phyloP scores from a whole-genome alignment of 2,113 vertebrate species.

The Mesoclemmys tuberculata region DNA sequence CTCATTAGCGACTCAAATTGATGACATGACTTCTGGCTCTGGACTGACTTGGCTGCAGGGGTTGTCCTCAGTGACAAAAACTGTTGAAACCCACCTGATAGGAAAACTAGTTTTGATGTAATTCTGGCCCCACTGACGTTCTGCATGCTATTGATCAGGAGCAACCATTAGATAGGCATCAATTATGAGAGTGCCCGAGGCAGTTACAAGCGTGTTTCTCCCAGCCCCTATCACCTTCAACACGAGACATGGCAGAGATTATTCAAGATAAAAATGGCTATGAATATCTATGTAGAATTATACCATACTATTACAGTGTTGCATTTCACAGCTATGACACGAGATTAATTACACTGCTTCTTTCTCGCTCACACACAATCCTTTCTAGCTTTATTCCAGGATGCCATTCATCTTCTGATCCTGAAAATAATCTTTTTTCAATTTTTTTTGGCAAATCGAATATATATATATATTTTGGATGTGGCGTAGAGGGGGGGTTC shows the following conservation, averaged over 20 bases:
- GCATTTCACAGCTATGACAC: neutral
- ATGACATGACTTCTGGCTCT: neutral
- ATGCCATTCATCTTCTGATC: neutral
- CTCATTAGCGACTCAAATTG: neutral
- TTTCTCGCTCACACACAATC: neutral
- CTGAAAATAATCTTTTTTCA: too few species aligned
- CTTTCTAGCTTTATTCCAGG: neutral
- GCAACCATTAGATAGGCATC: neutral
- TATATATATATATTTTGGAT: too few species aligned
- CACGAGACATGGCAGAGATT: accelerated
- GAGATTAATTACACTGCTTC: neutral
- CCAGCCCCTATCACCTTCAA: neutral
- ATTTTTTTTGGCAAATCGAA: too few species aligned
- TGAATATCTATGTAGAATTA: neutral
- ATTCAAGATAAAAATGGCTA: neutral
- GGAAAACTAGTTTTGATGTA: neutral
- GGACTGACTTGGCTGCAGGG: neutral
- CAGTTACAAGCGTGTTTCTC: neutral
- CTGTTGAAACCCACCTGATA: neutral
- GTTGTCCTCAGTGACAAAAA: accelerated
- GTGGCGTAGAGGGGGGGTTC: too few species aligned
- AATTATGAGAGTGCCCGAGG: neutral
- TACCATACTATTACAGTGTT: neutral
- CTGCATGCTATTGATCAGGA: accelerated
- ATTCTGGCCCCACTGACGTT: neutral